Conservation (phyloP, 1,140 invertebrate species). For the Drosophila asahinai region DNA sequence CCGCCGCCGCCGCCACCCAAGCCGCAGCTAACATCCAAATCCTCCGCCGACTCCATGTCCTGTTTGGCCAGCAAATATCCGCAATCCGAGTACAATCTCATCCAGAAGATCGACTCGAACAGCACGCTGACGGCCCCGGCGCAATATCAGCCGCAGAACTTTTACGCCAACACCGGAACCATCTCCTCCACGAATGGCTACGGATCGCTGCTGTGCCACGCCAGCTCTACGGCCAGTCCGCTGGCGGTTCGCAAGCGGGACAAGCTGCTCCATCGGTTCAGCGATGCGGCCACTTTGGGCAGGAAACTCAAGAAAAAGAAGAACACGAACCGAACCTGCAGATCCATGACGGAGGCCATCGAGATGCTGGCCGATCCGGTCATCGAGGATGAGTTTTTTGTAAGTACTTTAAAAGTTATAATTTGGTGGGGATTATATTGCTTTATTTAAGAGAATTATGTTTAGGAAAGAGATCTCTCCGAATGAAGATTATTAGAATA, state of each 20-base stretch:
- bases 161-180: slow-evolving; percentile 74
- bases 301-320: slow-evolving; percentile 83
- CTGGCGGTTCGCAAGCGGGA: slow-evolving; percentile 79
- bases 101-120: slow-evolving; percentile 80
- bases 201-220: slow-evolving; percentile 77
- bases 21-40: slow-evolving; percentile 63
- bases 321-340: slow-evolving; percentile 82
- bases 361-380: slow-evolving; percentile 85
- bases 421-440: background rate
- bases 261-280: slow-evolving; percentile 82
- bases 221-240: slow-evolving; percentile 76
- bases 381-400: slow-evolving; percentile 85
- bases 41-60: slow-evolving; percentile 55
- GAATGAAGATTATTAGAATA: too few species aligned
- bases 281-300: slow-evolving; percentile 84
- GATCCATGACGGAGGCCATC: slow-evolving; percentile 84
- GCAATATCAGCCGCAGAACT: slow-evolving; percentile 80
- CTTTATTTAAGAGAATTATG: too few species aligned
- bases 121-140: slow-evolving; percentile 73
- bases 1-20: slow-evolving; percentile 82
- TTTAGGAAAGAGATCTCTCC: background rate
- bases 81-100: slow-evolving; percentile 82
- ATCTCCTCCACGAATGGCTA: slow-evolving; percentile 75
- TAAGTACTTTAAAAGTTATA: slow-evolving; percentile 60
- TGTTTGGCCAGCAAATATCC: slow-evolving; percentile 77